phyloP scores from a whole-genome alignment of 1,140 invertebrate species.

The Magallana gigas region DNA sequence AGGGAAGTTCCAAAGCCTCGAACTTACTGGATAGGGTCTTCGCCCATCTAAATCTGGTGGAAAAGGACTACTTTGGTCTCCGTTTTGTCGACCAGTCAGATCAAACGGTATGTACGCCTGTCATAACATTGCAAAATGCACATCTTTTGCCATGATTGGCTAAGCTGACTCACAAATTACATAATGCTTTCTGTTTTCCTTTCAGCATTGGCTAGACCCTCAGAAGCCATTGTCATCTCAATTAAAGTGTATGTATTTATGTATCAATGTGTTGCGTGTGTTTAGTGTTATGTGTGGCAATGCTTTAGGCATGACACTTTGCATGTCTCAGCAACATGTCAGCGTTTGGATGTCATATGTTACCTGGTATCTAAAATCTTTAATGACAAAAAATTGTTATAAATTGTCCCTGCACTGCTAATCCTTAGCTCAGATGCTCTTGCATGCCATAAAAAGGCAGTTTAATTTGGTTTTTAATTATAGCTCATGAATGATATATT shows the following conservation, averaged over 20 bases:
- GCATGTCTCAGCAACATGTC: too few relatives aligned
- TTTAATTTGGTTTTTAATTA: not conserved
- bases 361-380: too few relatives aligned
- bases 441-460: not conserved
- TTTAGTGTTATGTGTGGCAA: too few relatives aligned
- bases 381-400: not conserved
- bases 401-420: not conserved
- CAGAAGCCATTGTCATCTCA: slow-evolving; percentile 98
- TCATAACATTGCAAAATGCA: too few relatives aligned
- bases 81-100: slow-evolving; percentile 91
- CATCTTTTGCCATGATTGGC: too few relatives aligned
- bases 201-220: slow-evolving; percentile 96
- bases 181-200: not conserved
- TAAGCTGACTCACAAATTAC: too few relatives aligned
- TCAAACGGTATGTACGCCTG: slow-evolving; percentile 76
- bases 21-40: slow-evolving; percentile 97
- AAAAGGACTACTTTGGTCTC: slow-evolving; percentile 99
- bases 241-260: slow-evolving; percentile 91
- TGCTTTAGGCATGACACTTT: too few relatives aligned
- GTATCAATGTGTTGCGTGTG: not conserved
- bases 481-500: too few relatives aligned
- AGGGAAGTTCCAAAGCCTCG: slow-evolving; percentile 84
- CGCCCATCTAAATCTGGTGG: slow-evolving; percentile 95
- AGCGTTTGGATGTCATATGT: too few relatives aligned
- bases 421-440: not conserved